A percentile compares a stretch with the other conserved stretches of the same genome.
phyloP scores from a whole-genome alignment of 2,888 invertebrate genomes.

The Sisyra nigra region DNA sequence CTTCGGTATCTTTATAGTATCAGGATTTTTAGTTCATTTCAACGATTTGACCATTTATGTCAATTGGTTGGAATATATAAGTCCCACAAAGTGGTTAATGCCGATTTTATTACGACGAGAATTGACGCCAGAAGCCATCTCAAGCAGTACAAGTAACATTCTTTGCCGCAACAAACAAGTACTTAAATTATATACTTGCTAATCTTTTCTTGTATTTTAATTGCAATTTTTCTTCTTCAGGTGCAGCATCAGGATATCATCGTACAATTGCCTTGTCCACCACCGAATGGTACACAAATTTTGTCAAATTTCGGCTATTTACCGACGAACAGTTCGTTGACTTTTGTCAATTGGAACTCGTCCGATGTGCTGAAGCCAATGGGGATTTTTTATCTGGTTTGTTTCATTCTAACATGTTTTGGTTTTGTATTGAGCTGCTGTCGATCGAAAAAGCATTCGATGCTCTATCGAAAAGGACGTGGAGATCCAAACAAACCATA shows the following conservation, averaged over 20 bases:
- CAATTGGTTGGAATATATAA: constrained; percentile 48
- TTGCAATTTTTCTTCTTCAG: constrained; percentile 28
- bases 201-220: not conserved
- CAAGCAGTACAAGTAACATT: constrained; percentile 33
- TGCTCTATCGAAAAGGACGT: constrained; percentile 31
- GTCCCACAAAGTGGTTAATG: constrained; percentile 58
- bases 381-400: constrained; percentile 41
- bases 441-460: constrained; percentile 30
- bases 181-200: no score
- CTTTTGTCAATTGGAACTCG: constrained; percentile 22
- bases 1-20: constrained; percentile 40
- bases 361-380: constrained; percentile 40
- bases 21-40: constrained; percentile 53
- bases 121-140: constrained; percentile 44
- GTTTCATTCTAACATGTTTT: constrained; percentile 41
- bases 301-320: constrained; percentile 35
- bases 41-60: constrained; percentile 48
- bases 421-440: constrained; percentile 43
- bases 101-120: constrained; percentile 50
- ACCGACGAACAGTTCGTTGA: constrained; percentile 29
- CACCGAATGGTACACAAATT: constrained; percentile 61
- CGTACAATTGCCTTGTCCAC: constrained; percentile 65
- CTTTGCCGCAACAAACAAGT: constrained; percentile 60
- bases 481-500: constrained; percentile 45
- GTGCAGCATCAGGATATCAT: constrained; percentile 78